A percentile compares a stretch with the other conserved stretches of the same genome.
These are phyloP conservation scores for Spodoptera frugiperda DNA, from an alignment of 1,140 invertebrate species.

Conservation along the genomic window DNA sequence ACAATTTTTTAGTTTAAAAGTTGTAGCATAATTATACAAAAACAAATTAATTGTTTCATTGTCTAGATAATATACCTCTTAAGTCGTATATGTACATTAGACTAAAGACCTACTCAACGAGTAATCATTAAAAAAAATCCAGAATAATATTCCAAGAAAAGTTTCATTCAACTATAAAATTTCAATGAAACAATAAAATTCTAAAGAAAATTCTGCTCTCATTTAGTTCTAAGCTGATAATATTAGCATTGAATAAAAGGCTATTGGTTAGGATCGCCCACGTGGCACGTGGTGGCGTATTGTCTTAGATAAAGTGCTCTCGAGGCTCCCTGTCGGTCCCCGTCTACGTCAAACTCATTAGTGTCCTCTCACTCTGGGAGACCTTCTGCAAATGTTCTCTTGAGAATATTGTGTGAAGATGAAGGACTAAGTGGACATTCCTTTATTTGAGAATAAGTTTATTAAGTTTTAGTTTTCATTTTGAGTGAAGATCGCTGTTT, in stretches of 20 bases:
- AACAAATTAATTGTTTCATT: too few relatives aligned
- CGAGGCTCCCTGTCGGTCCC: constrained; percentile 19
- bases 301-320: constrained; percentile 37
- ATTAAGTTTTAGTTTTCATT: too few relatives aligned
- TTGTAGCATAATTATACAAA: too few relatives aligned
- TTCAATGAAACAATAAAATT: not conserved
- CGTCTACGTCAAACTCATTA: constrained; percentile 47
- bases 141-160: not conserved
- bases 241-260: constrained; percentile 16
- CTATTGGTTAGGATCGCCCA: constrained; percentile 2
- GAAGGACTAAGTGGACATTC: not conserved
- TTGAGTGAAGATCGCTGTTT: too few relatives aligned
- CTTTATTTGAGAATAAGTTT: not conserved
- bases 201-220: not conserved
- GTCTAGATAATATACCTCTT: too few relatives aligned
- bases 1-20: too few relatives aligned
- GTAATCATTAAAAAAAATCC: not conserved
- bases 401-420: not conserved
- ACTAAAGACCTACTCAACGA: not conserved
- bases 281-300: constrained; percentile 30
- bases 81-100: too few relatives aligned
- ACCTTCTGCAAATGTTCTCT: not conserved
- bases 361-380: constrained; percentile 34
- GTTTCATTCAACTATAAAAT: not conserved
- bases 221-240: constrained; percentile 21